Conservation (phyloP, 2,113 vertebrate genomes). For the Pangasianodon gigas region DNA sequence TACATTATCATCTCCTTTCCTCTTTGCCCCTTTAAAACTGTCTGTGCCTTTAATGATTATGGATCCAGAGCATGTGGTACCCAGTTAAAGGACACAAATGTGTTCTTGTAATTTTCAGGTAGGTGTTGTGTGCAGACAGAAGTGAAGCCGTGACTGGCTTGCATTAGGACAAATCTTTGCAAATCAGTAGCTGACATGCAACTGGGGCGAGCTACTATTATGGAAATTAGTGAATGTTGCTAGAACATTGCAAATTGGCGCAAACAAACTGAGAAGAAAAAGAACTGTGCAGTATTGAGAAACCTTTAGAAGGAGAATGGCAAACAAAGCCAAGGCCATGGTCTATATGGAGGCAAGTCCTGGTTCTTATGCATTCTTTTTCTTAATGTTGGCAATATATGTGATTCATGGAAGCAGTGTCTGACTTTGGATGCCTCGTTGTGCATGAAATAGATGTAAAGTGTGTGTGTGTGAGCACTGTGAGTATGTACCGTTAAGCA, state of each 20-base stretch:
- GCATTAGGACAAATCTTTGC: neutral
- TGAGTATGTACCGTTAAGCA: neutral
- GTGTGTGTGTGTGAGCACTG: neutral
- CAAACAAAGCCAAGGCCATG: neutral
- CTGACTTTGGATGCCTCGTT: neutral
- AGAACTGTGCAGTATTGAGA: neutral
- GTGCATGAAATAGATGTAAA: neutral
- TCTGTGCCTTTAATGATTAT: neutral
- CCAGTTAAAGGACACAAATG: neutral
- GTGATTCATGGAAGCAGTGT: neutral
- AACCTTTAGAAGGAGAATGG: neutral
- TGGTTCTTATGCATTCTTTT: neutral
- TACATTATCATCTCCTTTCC: neutral
- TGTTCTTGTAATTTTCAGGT: neutral
- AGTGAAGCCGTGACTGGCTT: neutral
- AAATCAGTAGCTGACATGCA: conserved; percentile 7
- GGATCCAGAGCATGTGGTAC: neutral
- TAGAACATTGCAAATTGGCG: neutral
- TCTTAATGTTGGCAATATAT: neutral
- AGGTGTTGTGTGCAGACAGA: neutral
- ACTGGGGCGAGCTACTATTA: neutral
- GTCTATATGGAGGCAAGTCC: neutral
- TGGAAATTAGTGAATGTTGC: neutral
- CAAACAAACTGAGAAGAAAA: neutral
- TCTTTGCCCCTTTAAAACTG: neutral